These are phyloP conservation scores for Pseudorhiza aurosa DNA, from an alignment of 30 jellyfish, hydroid and myxozoan species.

Conservation along the genomic window DNA sequence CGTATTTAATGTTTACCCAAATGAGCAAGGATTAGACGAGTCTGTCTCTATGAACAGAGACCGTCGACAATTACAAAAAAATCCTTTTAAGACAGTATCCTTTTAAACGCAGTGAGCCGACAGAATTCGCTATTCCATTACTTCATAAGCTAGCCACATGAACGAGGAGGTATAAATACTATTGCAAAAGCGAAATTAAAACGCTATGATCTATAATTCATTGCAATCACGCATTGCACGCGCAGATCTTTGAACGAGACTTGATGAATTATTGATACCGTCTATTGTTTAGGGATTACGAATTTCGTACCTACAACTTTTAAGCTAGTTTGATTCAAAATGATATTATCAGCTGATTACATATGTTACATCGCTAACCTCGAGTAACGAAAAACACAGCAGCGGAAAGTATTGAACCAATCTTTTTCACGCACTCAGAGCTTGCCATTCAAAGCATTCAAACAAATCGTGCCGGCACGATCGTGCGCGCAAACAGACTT, in stretches of 20 bases:
- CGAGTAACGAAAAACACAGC: not conserved
- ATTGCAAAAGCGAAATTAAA: not conserved
- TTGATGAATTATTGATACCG: not conserved
- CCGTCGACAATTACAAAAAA: not conserved
- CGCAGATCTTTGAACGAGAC: not conserved
- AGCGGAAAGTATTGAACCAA: not conserved
- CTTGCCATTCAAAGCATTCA: too few relatives aligned
- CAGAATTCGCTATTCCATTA: not conserved
- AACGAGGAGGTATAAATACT: not conserved
- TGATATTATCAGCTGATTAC: not conserved
- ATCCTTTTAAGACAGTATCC: slow-evolving; percentile 3
- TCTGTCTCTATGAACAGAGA: not conserved
- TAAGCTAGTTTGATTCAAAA: not conserved
- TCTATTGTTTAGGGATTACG: not conserved
- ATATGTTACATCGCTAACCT: not conserved
- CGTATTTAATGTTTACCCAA: not conserved
- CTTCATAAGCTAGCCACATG: not conserved
- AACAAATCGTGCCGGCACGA: not conserved
- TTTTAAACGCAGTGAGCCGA: not conserved
- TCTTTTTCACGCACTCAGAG: too few relatives aligned
- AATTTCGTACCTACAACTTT: not conserved
- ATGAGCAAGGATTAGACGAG: not conserved
- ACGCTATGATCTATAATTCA: not conserved
- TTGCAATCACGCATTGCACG: not conserved
- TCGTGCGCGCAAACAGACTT: not conserved